These are phyloP conservation scores for Pelagia noctiluca DNA, from an alignment of 30 jellyfish, hydroid and myxozoan genomes.

Conservation along the genomic window DNA sequence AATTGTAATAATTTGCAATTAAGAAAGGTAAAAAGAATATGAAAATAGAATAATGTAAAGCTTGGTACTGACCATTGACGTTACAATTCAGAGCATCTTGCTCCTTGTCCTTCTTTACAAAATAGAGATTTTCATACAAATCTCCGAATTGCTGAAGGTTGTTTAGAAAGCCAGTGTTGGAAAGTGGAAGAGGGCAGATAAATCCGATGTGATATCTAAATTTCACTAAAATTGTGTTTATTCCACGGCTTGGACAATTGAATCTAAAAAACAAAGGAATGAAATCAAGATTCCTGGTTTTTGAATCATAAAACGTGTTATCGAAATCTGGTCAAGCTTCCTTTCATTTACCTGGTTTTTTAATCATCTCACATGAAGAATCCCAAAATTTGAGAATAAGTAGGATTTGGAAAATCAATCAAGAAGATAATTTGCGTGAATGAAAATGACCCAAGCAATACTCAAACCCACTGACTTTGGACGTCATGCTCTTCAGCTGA, in stretches of 20 bases:
- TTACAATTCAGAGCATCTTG: neutral
- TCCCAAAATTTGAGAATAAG: no score
- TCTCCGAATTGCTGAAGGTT: neutral
- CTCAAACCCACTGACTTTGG: no score
- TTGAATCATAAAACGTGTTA: neutral
- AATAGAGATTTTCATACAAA: slow-evolving; percentile 22
- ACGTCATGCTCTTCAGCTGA: no score
- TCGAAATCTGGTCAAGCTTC: neutral
- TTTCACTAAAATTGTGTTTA: slow-evolving; percentile 47
- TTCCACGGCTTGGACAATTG: slow-evolving; percentile 54
- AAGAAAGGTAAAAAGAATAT: neutral
- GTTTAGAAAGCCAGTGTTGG: neutral
- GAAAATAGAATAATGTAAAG: neutral
- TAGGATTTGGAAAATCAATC: neutral
- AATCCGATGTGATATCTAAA: slow-evolving; percentile 46
- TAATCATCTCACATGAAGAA: neutral
- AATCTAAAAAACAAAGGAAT: slow-evolving; percentile 29
- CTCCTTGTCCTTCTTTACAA: neutral
- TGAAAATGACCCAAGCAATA: neutral
- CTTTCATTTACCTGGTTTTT: neutral
- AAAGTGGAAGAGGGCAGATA: slow-evolving; percentile 43
- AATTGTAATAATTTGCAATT: neutral
- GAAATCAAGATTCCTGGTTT: no score
- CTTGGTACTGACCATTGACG: slow-evolving; percentile 1
- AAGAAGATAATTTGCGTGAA: neutral